phyloP scores from a whole-genome alignment of 1,140 invertebrate species.

The Leguminivora glycinivorella region DNA sequence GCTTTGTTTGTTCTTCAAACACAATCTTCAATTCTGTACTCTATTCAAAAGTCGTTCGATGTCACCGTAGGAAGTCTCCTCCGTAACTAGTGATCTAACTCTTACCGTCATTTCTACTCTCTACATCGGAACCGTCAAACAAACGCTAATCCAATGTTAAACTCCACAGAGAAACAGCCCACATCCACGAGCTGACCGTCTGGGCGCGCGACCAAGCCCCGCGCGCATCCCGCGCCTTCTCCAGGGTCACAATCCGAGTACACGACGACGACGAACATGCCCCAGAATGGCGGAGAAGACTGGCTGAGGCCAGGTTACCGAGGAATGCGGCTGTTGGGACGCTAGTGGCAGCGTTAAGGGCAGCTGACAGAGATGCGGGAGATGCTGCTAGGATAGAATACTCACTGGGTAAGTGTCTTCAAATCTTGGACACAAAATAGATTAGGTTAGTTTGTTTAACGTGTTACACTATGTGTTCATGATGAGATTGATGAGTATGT shows the following conservation, averaged over 20 bases:
- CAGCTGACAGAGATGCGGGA: conserved; percentile 48
- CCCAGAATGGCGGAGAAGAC: conserved; percentile 79
- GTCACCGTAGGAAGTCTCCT: no score
- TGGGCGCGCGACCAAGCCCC: conserved; percentile 94
- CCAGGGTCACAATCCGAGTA: conserved; percentile 89
- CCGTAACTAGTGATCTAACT: no score
- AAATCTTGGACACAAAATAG: no score
- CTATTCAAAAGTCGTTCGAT: no score
- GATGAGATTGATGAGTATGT: conserved; percentile 95
- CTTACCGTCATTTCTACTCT: no score
- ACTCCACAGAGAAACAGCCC: conserved; percentile 84
- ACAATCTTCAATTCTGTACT: no score
- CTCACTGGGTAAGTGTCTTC: conserved; percentile 35
- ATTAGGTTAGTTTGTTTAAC: no score
- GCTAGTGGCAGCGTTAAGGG: conserved; percentile 52
- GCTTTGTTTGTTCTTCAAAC: no score
- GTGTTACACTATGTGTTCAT: conserved; percentile 88
- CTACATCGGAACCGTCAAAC: no score
- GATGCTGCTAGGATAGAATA: conserved; percentile 48
- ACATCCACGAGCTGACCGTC: conserved; percentile 91
- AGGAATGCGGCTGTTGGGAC: conserved; percentile 48
- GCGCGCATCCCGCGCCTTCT: conserved; percentile 90
- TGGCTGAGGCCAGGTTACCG: conserved; percentile 54
- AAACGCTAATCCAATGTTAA: background rate
- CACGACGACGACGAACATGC: conserved; percentile 94